Conservation (phyloP, 2,113 vertebrate species). For the Lagopus muta region DNA sequence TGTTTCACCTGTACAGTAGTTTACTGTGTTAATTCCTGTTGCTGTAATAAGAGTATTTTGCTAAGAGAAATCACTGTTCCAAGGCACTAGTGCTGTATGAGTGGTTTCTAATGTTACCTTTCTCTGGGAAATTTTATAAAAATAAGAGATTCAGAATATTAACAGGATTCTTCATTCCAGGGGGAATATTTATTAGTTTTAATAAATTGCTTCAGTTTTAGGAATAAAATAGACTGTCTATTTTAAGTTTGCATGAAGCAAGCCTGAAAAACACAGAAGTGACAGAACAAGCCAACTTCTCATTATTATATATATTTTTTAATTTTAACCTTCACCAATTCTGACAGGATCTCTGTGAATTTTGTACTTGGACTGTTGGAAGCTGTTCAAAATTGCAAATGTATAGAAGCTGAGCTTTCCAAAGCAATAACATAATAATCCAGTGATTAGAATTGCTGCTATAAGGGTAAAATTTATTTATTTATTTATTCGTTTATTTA, state of each 20-base stretch:
- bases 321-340: slow-evolving; percentile 6
- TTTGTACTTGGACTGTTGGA: background rate
- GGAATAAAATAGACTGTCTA: background rate
- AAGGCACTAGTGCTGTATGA: background rate
- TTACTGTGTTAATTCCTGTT: background rate
- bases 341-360: slow-evolving; percentile 1
- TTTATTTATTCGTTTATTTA: too few species aligned
- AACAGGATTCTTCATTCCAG: background rate
- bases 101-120: background rate
- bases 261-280: background rate
- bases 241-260: background rate
- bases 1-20: background rate
- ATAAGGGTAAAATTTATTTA: background rate
- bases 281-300: background rate
- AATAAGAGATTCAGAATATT: background rate
- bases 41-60: background rate
- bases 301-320: background rate
- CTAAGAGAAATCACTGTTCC: background rate
- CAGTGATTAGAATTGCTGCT: slow-evolving; percentile 25
- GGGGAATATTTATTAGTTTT: background rate
- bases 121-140: background rate
- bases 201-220: background rate
- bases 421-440: slow-evolving; percentile 18
- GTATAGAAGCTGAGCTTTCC: background rate
- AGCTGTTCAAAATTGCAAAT: slow-evolving; percentile 48